Conservation (phyloP, 2,888 invertebrate genomes). For the Hyalella azteca region DNA sequence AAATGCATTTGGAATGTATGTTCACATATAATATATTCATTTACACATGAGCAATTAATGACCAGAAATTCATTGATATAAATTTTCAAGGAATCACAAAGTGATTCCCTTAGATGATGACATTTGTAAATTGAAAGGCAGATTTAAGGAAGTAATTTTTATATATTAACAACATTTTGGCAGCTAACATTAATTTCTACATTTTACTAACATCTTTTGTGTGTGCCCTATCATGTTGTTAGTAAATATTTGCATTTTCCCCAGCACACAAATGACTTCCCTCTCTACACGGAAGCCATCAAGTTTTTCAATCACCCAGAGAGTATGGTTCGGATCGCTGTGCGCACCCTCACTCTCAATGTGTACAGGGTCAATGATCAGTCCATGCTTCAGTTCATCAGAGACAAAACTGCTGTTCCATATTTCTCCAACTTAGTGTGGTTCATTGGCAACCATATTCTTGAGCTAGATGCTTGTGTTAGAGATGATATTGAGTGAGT, state of each 20-base stretch:
- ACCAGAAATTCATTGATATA: too few species aligned
- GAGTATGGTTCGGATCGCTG: slow-evolving; percentile 98
- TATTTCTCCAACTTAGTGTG: slow-evolving; percentile 98
- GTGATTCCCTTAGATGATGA: too few species aligned
- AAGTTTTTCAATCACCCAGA: slow-evolving; percentile 99
- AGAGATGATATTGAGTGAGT: slow-evolving; percentile 94
- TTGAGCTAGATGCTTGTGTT: slow-evolving; percentile 93
- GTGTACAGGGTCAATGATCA: slow-evolving; percentile 72
- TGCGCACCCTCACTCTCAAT: slow-evolving; percentile 94
- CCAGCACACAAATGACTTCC: slow-evolving; percentile 97
- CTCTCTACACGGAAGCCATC: slow-evolving; percentile 97
- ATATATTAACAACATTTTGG: background rate
- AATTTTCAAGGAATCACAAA: too few species aligned
- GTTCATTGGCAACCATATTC: slow-evolving; percentile 97
- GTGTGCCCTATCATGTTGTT: background rate
- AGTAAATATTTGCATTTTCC: background rate
- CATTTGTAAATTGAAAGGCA: background rate
- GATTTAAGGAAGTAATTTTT: background rate
- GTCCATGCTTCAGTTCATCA: slow-evolving; percentile 93
- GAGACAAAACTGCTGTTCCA: slow-evolving; percentile 95
- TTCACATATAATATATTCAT: too few species aligned
- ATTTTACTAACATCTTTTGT: too few species aligned
- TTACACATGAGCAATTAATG: too few species aligned
- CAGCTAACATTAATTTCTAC: background rate
- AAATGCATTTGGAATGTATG: too few species aligned